Conservation (phyloP, 1,140 invertebrate genomes). For the Nephila pilipes region DNA sequence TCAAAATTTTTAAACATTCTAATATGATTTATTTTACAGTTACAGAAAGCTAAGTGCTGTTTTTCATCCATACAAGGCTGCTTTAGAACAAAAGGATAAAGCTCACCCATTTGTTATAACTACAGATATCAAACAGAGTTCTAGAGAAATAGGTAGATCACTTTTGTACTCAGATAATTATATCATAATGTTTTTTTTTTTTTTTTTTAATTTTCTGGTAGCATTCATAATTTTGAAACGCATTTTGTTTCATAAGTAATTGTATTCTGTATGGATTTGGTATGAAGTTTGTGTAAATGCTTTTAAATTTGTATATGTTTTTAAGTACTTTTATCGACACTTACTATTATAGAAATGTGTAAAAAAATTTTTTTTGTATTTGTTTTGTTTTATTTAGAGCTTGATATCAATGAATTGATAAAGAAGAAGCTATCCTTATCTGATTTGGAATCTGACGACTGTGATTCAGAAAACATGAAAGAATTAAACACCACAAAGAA, state of each 20-base stretch:
- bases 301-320: not conserved
- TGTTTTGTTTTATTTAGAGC: slow-evolving; percentile 33
- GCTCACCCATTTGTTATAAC: slow-evolving; percentile 10
- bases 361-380: not conserved
- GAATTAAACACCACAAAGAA: slow-evolving; percentile 57
- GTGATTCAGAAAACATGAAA: slow-evolving; percentile 65
- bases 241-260: no score
- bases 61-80: slow-evolving; percentile 54
- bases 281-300: no score
- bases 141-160: slow-evolving; percentile 54
- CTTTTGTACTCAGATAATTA: not conserved
- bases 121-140: slow-evolving; percentile 46
- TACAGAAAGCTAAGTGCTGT: slow-evolving; percentile 42
- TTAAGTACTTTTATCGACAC: not conserved
- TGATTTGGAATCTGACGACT: slow-evolving; percentile 43
- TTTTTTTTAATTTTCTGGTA: not conserved
- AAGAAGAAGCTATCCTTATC: slow-evolving; percentile 50
- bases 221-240: no score
- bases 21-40: not conserved
- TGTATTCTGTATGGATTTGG: no score
- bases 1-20: no score
- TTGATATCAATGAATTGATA: slow-evolving; percentile 57
- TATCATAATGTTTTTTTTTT: not conserved
- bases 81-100: slow-evolving; percentile 27
- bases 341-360: not conserved